Conservation (phyloP, 2,888 invertebrate genomes). For the Phaedon cochleariae region DNA sequence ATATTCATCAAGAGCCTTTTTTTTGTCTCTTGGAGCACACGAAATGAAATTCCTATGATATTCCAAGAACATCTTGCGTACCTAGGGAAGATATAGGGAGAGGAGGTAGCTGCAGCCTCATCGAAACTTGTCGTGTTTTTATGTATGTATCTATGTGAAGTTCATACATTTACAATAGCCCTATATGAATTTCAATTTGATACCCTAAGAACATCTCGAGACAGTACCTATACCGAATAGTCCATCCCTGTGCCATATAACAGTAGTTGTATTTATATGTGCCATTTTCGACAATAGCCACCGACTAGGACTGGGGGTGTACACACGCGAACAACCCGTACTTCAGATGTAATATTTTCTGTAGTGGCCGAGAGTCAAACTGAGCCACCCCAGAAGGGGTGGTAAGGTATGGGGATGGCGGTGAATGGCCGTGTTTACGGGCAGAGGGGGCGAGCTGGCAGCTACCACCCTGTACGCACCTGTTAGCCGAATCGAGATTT, state of each 20-base stretch:
- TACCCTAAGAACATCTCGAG: too few relatives aligned
- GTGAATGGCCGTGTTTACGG: conserved; percentile 52
- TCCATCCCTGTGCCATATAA: conserved; percentile 27
- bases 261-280: conserved; percentile 47
- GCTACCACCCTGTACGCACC: conserved; percentile 48
- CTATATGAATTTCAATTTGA: too few relatives aligned
- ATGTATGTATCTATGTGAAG: too few relatives aligned
- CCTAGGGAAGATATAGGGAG: too few relatives aligned
- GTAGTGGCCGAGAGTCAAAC: conserved; percentile 57
- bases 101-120: too few relatives aligned
- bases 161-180: too few relatives aligned
- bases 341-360: conserved; percentile 56
- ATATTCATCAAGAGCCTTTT: too few relatives aligned
- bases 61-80: too few relatives aligned
- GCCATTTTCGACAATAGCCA: conserved; percentile 44
- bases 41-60: too few relatives aligned
- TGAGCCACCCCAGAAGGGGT: conserved; percentile 43
- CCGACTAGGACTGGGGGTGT: conserved; percentile 42
- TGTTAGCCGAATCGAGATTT: conserved; percentile 56
- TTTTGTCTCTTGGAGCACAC: too few relatives aligned
- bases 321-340: conserved; percentile 52
- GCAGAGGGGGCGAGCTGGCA: conserved; percentile 50
- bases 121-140: too few relatives aligned
- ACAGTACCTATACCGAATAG: too few relatives aligned
- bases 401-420: conserved; percentile 41